These are phyloP conservation scores for Lasius platythorax DNA, from an alignment of 2,888 invertebrate species.

Conservation along the genomic window DNA sequence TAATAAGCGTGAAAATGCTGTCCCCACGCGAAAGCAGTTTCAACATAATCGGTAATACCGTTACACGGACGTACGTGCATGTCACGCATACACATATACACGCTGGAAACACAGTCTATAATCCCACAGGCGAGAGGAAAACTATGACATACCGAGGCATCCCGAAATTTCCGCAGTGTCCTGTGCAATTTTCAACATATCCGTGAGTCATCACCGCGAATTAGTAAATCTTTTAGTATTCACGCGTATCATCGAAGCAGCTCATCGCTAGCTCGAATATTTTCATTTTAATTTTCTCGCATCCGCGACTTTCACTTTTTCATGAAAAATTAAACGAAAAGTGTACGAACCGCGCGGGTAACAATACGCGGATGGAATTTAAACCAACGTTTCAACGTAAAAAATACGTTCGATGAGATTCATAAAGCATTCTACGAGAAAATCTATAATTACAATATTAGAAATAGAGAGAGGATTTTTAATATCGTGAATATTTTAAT, in stretches of 20 bases:
- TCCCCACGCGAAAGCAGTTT: background rate
- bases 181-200: constrained; percentile 15
- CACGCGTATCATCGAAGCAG: background rate
- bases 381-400: background rate
- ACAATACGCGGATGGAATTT: background rate
- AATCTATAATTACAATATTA: constrained; percentile 31
- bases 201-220: background rate
- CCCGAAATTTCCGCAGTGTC: background rate
- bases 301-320: background rate
- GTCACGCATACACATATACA: background rate
- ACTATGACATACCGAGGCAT: background rate
- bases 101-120: background rate
- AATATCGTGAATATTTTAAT: background rate
- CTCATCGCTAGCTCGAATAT: background rate
- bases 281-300: background rate
- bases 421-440: background rate
- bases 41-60: constrained; percentile 16
- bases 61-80: constrained; percentile 12
- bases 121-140: constrained; percentile 3
- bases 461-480: background rate
- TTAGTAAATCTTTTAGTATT: constrained; percentile 9
- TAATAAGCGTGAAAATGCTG: constrained; percentile 19
- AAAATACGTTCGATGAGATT: background rate
- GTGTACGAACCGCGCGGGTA: background rate
- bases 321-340: background rate